These are phyloP conservation scores for Setipinna tenuifilis DNA, from an alignment of 2,797 vertebrate species.

Conservation along the genomic window DNA sequence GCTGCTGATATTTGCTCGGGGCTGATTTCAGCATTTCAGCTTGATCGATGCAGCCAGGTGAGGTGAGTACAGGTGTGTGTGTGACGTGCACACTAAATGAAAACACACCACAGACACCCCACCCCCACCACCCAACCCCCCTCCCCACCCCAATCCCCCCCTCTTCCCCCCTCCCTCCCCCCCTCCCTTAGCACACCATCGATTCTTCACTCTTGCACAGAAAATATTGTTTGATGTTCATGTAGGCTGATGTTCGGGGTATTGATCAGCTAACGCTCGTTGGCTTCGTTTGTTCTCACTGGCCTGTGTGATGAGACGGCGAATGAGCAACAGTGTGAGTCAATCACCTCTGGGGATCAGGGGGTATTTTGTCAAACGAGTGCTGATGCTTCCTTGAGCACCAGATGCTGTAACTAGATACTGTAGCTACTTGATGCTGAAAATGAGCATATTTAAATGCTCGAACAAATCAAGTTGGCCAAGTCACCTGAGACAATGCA, in stretches of 20 bases:
- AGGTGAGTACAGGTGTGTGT: background rate
- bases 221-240: constrained; percentile 16
- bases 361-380: background rate
- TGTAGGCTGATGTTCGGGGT: background rate
- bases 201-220: background rate
- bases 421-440: background rate
- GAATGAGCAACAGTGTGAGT: background rate
- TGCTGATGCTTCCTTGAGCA: background rate
- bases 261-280: background rate
- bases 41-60: background rate
- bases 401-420: background rate
- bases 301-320: background rate
- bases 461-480: background rate
- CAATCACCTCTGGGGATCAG: background rate
- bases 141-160: background rate
- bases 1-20: background rate
- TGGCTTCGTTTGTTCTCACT: background rate
- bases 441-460: background rate
- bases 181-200: background rate
- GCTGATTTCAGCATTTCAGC: background rate
- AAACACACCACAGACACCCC: background rate
- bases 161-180: too few relatives aligned
- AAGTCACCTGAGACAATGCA: background rate
- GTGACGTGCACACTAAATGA: background rate
- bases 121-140: background rate